Base-by-base conservation (phyloP, 2,888 invertebrate genomes). In the Lacanobia wlatinum region DNA sequence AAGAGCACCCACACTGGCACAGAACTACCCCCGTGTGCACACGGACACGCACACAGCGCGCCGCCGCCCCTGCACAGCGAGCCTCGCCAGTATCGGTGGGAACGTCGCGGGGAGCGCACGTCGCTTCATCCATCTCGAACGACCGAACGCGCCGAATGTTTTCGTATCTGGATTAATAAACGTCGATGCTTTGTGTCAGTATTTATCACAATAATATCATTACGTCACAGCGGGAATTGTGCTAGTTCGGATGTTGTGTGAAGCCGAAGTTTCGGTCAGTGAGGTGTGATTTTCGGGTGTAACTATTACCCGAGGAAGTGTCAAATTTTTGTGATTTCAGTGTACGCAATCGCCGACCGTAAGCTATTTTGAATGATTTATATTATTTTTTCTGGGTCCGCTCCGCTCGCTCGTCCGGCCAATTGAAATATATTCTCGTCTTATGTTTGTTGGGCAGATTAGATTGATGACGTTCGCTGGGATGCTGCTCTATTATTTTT, bases 1-100 rank as follows among this genome's bases (percentile, higher is more conserved):
- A 91, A 93, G 92, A 89, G 90, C 92, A 92, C 93, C 88, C 94
- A 89, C 93, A 93, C 94, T 84, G 9, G 0, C 58, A 62, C 67
- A 86, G 74, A 89, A 83, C 89, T 76, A 91, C 92, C 92, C 92
- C 78, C 68, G 73, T 84, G 85, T 84, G 73, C 76, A 81, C 75
- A 87, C 79, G 71, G 68, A 82, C 83, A 85, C 87, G 69, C 84
- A 82, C 87, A 87, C 82, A 80, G 73, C 61, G 68, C 61, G 68
- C 58, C 78, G 64, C 86, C 86, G 84, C 84, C 87, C 90, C 90
- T 86, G 89, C 80, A 75, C 75, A 73, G 76, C 77, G 46, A 87
- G 87, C 77, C 85, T 85, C 84, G 83, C 89, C 88, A 92, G 94
- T 93, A 84, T 86, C 90, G 89, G 89, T 87, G 70, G 52, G 59